phyloP scores from a whole-genome alignment of 2,113 vertebrate genomes.

The Indri indri region DNA sequence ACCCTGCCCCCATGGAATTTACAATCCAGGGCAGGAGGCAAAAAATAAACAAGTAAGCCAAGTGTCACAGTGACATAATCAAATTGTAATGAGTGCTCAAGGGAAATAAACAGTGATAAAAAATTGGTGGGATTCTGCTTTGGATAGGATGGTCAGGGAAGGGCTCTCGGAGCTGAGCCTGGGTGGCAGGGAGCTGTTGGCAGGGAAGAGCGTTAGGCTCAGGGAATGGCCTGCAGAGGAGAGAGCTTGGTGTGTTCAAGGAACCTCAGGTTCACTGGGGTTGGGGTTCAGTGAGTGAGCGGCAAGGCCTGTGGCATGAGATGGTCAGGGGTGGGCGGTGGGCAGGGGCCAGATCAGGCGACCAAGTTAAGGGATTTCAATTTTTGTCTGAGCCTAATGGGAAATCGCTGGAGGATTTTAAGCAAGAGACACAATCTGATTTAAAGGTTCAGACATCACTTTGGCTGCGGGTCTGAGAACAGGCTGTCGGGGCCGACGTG shows the following conservation, averaged over 20 bases:
- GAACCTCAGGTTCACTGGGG: neutral
- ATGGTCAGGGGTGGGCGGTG: neutral
- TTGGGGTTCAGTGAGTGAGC: neutral
- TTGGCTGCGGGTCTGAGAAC: neutral
- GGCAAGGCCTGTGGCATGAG: neutral
- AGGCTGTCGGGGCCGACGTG: neutral
- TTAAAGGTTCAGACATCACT: neutral
- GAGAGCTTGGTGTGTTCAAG: neutral
- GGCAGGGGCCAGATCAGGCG: neutral
- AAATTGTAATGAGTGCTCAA: neutral
- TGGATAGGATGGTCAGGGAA: neutral
- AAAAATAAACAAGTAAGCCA: neutral
- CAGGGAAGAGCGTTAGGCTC: neutral
- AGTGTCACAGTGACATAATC: neutral
- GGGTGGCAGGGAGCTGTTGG: neutral
- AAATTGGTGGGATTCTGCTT: neutral
- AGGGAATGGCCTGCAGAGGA: neutral
- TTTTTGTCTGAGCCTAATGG: neutral
- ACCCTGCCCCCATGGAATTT: neutral
- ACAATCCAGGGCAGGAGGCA: neutral
- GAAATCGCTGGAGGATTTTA: neutral
- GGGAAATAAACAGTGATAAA: neutral
- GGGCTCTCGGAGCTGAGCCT: neutral
- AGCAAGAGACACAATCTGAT: neutral
- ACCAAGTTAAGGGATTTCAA: neutral